Evolutionary conservation across 2,888 invertebrate genomes (phyloP).

Genomic region (Chironomus tentans): DNA sequence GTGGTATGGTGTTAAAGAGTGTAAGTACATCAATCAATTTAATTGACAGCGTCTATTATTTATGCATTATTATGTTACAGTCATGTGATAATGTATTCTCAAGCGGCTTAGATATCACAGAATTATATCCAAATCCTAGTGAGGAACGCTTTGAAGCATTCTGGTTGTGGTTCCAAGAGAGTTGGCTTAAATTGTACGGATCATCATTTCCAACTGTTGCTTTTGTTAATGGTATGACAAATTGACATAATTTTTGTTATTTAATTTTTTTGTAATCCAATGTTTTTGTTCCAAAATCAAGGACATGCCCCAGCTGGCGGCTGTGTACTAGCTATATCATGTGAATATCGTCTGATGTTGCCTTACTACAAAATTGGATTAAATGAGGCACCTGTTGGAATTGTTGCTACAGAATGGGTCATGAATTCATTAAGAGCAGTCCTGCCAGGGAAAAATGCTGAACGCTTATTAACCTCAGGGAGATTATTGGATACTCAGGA

Average conservation of each 20-base stretch:
- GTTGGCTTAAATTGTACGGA: conserved; percentile 65
- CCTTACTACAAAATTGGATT: conserved; percentile 65
- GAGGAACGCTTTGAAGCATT: conserved; percentile 51
- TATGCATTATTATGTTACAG: conserved; percentile 39
- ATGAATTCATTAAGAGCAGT: conserved; percentile 48
- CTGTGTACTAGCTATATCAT: conserved; percentile 60
- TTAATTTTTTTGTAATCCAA: background rate
- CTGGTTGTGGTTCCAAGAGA: conserved; percentile 63
- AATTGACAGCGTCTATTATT: conserved; percentile 29
- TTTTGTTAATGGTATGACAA: conserved; percentile 53
- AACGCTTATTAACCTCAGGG: conserved; percentile 59
- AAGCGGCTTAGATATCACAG: conserved; percentile 70
- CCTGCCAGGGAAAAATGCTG: conserved; percentile 53
- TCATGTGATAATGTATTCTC: conserved; percentile 58
- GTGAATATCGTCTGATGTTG: conserved; percentile 69
- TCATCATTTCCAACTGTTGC: conserved; percentile 58
- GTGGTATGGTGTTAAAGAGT: conserved; percentile 64
- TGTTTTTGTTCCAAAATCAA: background rate
- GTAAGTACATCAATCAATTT: conserved; percentile 42
- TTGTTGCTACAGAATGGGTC: conserved; percentile 60
- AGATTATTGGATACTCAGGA: conserved; percentile 50
- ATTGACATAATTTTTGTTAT: too few species aligned
- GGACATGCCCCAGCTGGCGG: conserved; percentile 67
- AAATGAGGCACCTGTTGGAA: conserved; percentile 69
- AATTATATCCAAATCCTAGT: conserved; percentile 70